Base-by-base conservation (phyloP, 2,888 invertebrate genomes). In the Hirtodrosophila confusa region DNA sequence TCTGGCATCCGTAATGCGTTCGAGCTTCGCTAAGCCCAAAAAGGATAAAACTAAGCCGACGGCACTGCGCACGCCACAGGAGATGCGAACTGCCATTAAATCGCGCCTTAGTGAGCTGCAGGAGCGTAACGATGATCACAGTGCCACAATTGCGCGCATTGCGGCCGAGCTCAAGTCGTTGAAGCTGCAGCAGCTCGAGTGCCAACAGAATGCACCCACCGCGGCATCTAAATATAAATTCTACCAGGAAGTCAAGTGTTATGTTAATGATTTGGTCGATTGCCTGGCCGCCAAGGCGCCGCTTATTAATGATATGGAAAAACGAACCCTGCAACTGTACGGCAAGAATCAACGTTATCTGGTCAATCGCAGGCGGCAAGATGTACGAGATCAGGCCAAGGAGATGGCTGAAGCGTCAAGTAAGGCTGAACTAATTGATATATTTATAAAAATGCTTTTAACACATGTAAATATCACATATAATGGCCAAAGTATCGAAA, bases 281-380 rank as follows among this genome's bases (percentile, higher is more conserved):
- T 99, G 99, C 93, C 94, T 99, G 88, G 97, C 98, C 92, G 98
- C 98, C 93, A 99, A 99, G 95, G 93, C 95, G 91, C 95, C 95
- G 36, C 89, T 93, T 63, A 94, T 98, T 86, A 94, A 94, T 71
- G 94, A 94, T 64, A 91, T 99, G 88, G 98, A 98, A 91, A 94
- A 95, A 69, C 94, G 96, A 17, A 95, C 97, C 88, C 90, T 96
- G 86, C 93, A 94, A 69, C 90, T 97, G 72, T 94, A 95, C 89
- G 93, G 94, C 1, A 94, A 95, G 58, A 94, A 96, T 82, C 94
- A 96, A 36, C 94, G 94, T 66, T 95, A 96, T 91, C 92, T 98
- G 54, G 93, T 95, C 83, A 95, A 96, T 90, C 93, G 99, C 39
- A 93, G 99, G 35, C 93, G 98, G 43, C 97, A 97, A 73, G 98